Percentiles rank a stretch among this genome's conserved stretches.
Conservation (phyloP, 2,888 invertebrate species). For the Brenthis hecate region DNA sequence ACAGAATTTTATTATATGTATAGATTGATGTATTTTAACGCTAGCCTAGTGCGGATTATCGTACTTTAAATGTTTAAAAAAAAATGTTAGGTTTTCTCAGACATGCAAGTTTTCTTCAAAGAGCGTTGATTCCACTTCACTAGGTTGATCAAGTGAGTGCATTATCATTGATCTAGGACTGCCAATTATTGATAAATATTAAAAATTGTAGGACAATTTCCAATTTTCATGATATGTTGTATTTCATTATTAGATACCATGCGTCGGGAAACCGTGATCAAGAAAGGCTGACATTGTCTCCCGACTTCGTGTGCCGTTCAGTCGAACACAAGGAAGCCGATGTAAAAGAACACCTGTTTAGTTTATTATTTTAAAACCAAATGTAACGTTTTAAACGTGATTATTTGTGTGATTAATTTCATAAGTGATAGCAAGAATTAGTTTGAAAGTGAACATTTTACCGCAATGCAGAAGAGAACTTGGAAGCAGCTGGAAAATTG, state of each 20-base stretch:
- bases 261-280: background rate
- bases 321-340: background rate
- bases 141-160: background rate
- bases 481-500: no score
- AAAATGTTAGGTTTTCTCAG: no score
- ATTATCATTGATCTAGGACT: background rate
- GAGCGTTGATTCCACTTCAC: background rate
- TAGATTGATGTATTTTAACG: no score
- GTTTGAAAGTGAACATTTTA: no score
- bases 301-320: background rate
- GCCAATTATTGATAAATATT: no score
- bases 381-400: background rate
- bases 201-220: background rate
- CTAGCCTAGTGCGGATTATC: no score
- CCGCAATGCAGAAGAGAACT: no score
- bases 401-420: background rate
- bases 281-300: constrained; percentile 1
- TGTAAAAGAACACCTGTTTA: background rate
- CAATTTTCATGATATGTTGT: background rate
- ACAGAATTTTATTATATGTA: no score
- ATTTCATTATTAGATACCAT: constrained; percentile 1
- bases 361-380: background rate
- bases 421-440: no score
- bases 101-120: no score
- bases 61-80: no score